These are phyloP conservation scores for Chelonus formosanus DNA, from an alignment of 2,888 invertebrate genomes.

Conservation along the genomic window DNA sequence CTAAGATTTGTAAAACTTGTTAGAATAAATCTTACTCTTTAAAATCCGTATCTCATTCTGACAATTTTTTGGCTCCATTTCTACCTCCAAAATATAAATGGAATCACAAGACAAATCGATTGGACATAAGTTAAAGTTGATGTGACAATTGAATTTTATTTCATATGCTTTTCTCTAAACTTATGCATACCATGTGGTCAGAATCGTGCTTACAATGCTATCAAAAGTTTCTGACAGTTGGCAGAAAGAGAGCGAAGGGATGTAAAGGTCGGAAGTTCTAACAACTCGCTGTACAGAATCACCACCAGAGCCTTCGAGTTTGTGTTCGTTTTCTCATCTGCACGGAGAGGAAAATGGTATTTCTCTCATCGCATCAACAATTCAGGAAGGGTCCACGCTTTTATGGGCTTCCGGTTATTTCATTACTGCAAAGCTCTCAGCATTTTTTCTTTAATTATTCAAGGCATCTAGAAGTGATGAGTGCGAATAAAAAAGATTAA, in stretches of 20 bases:
- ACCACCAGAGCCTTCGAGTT: not conserved
- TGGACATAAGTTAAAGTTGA: too few species aligned
- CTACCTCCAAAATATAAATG: too few species aligned
- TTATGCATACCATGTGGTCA: too few species aligned
- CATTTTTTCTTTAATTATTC: slow-evolving; percentile 28
- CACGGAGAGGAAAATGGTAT: slow-evolving; percentile 13
- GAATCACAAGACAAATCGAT: too few species aligned
- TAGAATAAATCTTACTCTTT: too few species aligned
- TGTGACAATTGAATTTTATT: too few species aligned
- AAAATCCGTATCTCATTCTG: too few species aligned
- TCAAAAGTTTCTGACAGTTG: not conserved
- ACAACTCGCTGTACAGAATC: slow-evolving; percentile 5
- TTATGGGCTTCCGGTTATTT: slow-evolving; percentile 33
- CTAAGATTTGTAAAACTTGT: too few species aligned
- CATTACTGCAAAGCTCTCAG: slow-evolving; percentile 26
- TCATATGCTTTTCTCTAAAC: too few species aligned
- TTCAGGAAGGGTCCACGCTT: slow-evolving; percentile 29
- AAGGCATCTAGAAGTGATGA: slow-evolving; percentile 2
- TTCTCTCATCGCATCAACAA: slow-evolving; percentile 28
- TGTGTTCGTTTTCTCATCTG: slow-evolving; percentile 9
- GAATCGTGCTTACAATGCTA: too few species aligned
- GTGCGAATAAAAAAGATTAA: slow-evolving; percentile 11
- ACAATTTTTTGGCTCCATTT: too few species aligned
- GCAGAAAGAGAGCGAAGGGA: not conserved
- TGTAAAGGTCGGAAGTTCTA: slow-evolving; percentile 16